Evolutionary conservation across 2,797 vertebrate species (phyloP).

Genomic region (Salarias fasciatus): DNA sequence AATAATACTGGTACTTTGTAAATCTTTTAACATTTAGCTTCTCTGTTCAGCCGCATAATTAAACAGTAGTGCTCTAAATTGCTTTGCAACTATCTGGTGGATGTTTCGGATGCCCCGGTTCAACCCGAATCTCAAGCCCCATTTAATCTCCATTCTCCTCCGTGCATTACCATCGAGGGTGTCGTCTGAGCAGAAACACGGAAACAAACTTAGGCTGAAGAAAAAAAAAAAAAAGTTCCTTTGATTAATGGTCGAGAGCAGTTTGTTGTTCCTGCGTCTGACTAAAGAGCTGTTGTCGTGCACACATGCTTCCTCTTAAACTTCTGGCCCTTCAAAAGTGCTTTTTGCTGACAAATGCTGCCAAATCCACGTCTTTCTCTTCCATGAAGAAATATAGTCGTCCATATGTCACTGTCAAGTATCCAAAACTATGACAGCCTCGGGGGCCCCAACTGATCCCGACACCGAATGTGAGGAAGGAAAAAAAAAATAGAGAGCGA

Average conservation of each 20-base stretch:
- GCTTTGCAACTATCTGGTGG: slow-evolving; percentile 56
- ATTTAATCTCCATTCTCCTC: slow-evolving; percentile 61
- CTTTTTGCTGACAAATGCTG: slow-evolving; percentile 20
- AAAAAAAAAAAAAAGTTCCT: slow-evolving; percentile 17
- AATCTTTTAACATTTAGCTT: slow-evolving; percentile 68
- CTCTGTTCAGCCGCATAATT: slow-evolving; percentile 68
- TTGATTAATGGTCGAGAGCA: slow-evolving; percentile 29
- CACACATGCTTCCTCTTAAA: slow-evolving; percentile 33
- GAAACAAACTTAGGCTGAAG: slow-evolving; percentile 63
- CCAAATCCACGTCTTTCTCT: slow-evolving; percentile 31
- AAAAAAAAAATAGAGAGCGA: slow-evolving; percentile 15
- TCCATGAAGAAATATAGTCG: slow-evolving; percentile 39
- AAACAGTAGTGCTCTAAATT: slow-evolving; percentile 69
- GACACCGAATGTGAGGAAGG: slow-evolving; percentile 7
- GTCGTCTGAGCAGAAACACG: slow-evolving; percentile 51
- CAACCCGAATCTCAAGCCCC: slow-evolving; percentile 55
- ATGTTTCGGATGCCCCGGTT: slow-evolving; percentile 59
- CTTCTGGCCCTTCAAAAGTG: slow-evolving; percentile 28
- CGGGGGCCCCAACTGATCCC: slow-evolving; percentile 20
- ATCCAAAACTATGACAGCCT: slow-evolving; percentile 23
- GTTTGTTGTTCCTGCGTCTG: slow-evolving; percentile 39
- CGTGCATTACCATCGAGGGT: slow-evolving; percentile 44
- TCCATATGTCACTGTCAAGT: slow-evolving; percentile 44
- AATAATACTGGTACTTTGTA: slow-evolving; percentile 58
- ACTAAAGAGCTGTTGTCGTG: slow-evolving; percentile 29